Conservation (phyloP, 1,140 invertebrate genomes). For the Mactra quadrangularis region DNA sequence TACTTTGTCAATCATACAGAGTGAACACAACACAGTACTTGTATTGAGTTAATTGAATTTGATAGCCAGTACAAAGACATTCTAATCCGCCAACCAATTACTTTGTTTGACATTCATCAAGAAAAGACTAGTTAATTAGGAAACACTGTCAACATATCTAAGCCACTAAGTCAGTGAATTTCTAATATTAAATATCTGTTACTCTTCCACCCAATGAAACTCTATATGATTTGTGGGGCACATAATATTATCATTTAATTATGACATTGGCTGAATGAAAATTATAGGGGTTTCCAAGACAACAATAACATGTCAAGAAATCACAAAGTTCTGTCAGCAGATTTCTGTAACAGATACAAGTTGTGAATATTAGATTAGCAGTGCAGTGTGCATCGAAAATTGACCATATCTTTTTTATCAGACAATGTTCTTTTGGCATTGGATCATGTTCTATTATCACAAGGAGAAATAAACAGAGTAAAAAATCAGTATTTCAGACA, state of each 20-base stretch:
- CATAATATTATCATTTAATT: conserved; percentile 11
- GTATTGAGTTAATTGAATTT: conserved; percentile 23
- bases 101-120: conserved; percentile 1
- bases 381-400: neutral
- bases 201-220: neutral
- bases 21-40: neutral
- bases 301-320: too few relatives aligned
- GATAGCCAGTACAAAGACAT: neutral
- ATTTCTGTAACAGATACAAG: neutral
- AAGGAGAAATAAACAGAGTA: too few relatives aligned
- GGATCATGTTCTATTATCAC: too few relatives aligned
- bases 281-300: too few relatives aligned
- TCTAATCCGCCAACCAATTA: conserved; percentile 10
- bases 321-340: too few relatives aligned
- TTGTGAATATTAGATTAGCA: conserved; percentile 30
- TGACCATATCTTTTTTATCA: too few relatives aligned
- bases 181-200: conserved; percentile 8
- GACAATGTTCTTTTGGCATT: too few relatives aligned
- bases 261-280: conserved; percentile 17
- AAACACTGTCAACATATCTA: conserved; percentile 15
- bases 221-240: neutral
- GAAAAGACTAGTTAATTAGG: neutral
- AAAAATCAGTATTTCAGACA: too few relatives aligned
- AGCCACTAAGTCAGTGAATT: neutral
- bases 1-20: conserved; percentile 26